Evolutionary conservation across 2,888 invertebrate genomes (phyloP).

Genomic region (Lomographa bimaculata): DNA sequence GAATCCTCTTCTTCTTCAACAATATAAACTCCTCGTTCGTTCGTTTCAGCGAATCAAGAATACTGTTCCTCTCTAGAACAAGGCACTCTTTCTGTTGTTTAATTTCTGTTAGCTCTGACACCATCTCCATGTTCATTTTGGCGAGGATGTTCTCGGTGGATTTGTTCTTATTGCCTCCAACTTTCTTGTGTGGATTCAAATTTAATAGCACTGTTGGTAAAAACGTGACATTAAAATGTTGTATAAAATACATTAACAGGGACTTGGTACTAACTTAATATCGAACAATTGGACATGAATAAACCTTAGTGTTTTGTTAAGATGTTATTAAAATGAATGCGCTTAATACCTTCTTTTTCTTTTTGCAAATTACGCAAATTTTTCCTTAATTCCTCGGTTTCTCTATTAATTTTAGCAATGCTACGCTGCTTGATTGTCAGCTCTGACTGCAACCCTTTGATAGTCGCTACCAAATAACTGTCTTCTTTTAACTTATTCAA

Average conservation of each 20-base stretch:
- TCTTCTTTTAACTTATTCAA: conserved; percentile 86
- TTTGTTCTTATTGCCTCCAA: conserved; percentile 55
- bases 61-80: conserved; percentile 78
- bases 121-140: conserved; percentile 68
- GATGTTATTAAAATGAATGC: too few species aligned
- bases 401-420: conserved; percentile 88
- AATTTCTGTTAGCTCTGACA: conserved; percentile 66
- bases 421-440: conserved; percentile 89
- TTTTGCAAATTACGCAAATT: conserved; percentile 90
- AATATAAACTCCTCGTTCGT: conserved; percentile 90
- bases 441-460: conserved; percentile 90
- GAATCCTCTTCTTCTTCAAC: conserved; percentile 90
- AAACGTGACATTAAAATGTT: too few species aligned
- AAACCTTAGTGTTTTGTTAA: too few species aligned
- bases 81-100: conserved; percentile 75
- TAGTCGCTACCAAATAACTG: conserved; percentile 90
- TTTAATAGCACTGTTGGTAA: conserved; percentile 60
- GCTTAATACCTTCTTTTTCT: conserved; percentile 89
- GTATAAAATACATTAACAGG: too few species aligned
- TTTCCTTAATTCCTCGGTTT: conserved; percentile 89
- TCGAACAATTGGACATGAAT: too few species aligned
- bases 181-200: conserved; percentile 68
- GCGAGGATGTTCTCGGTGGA: conserved; percentile 69
- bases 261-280: too few species aligned
- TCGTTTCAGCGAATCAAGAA: conserved; percentile 86